Base-by-base conservation (phyloP, 2,797 vertebrate species). In the Halcyon leucocephala region DNA sequence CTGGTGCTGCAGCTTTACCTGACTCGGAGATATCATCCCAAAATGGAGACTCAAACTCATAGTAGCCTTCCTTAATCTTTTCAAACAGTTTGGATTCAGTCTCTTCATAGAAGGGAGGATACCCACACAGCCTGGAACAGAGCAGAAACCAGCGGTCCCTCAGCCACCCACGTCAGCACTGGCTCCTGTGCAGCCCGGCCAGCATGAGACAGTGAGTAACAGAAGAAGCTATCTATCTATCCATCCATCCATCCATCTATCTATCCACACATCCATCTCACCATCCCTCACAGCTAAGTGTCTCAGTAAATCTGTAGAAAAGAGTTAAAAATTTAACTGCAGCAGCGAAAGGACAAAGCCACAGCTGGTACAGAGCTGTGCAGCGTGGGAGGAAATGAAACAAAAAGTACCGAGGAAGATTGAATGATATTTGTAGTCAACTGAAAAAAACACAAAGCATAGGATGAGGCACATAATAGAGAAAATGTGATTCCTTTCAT, bases 11-110 rank as follows among this genome's bases (percentile, higher is more conserved):
- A 67, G 51, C 64, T 93, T 95, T 96, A 99, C 99, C 99, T 97
- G 99, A 99, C 73, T 99, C 99, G 0, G 99, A 99, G 96, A 99
- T 99, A 64, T 99, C 97, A 0, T 99, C 99, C 99, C 99, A 99
- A 97, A 99, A 99, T 0, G 99, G 99, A 44, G 99, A 98, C 89
- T 99, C 99, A 60, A 99, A 99, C 91, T 99, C 98, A 2, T 98
- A 99, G 62, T 99, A 98, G 11, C 99, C 99, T 83, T 99, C 99
- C 97, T 98, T 99, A 90, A 99, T 99, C 97, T 99, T 99, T 44
- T 99, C 98, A 92, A 99, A 99, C 15, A 99, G 98, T 24, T 98
- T 99, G 4, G 98, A 99, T 93, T 99, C 99, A 0, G 98, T 99
- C 31, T 99, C 99, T 77, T 99, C 99, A 0, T 99, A 99, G 97